Evolutionary conservation across 2,113 vertebrate genomes (phyloP), one percentile per base, ranked within the genome.

Genomic region (Albula goreensis): DNA sequence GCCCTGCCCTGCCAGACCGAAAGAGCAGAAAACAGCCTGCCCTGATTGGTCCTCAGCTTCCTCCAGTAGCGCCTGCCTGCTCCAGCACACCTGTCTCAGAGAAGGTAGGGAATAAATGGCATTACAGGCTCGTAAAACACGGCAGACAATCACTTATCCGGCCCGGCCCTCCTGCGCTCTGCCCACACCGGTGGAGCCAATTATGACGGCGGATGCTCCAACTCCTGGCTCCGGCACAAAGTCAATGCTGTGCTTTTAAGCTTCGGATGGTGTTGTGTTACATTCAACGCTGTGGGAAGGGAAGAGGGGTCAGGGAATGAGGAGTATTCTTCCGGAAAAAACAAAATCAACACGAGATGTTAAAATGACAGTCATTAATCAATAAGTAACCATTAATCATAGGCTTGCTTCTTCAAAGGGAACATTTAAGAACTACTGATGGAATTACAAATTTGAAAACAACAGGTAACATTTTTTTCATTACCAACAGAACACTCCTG

Each of bases 121-220:
- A 51, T 51, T 57, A 79, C 79, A 57, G 17, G 74, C 74, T 78
- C 19, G 79, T 79, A 78, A 78, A 78, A 41, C 31, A 41, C 31
- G 31, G 50, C 51, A 79, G 74, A 85, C 51, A 52, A 79, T 66
- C 77, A 56, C 74, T 53, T 85, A 78, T 57, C n/a, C 83, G 57
- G 74, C 74, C 52, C 31, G 31, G 31, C 31, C 50, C 66, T 66
- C 8, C 66, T 22, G 15, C 66, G 10, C 22, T 15, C 51, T 48
- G 48, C 49, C 74, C 74, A 85, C 31, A 57, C 79, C 80, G 22
- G 41, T 78, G 60, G 79, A 88, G 57, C 79, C 63, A 52, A 85
- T 88, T 82, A 41, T 41, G 31, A 85, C 83, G 48, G 50, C n/a
- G 60, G 8, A 85, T 81, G 49, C 74, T 22, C 83, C 74, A 9